A percentile compares a stretch with the other conserved stretches of the same genome.
phyloP scores from a whole-genome alignment of 2,113 vertebrate species.

The Apodemus sylvaticus region DNA sequence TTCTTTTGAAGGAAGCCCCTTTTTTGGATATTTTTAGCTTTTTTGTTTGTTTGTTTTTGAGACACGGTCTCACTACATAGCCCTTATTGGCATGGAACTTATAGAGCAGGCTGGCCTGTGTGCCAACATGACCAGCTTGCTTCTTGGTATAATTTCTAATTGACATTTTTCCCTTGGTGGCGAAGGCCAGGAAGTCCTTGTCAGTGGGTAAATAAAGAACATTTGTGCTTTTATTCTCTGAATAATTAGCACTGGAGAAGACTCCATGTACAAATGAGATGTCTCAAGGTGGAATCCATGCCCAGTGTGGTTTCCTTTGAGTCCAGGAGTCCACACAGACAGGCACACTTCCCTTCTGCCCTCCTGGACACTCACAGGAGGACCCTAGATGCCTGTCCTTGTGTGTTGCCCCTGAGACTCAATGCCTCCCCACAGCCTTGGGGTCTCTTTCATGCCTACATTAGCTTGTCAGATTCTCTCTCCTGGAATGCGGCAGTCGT shows the following conservation, averaged over 20 bases:
- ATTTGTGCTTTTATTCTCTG: not conserved
- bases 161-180: not conserved
- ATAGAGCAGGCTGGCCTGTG: not conserved
- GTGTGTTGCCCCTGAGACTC: too few relatives aligned
- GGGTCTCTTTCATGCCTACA: not conserved
- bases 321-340: not conserved
- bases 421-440: not conserved
- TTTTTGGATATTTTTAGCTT: too few relatives aligned
- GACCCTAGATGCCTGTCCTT: too few relatives aligned
- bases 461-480: not conserved
- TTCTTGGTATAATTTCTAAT: not conserved
- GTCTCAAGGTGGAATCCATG: not conserved
- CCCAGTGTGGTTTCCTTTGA: not conserved
- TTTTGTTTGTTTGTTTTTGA: not conserved
- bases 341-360: too few relatives aligned
- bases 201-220: not conserved
- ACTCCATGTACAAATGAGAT: not conserved
- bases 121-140: not conserved
- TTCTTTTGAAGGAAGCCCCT: not conserved
- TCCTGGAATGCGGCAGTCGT: not conserved
- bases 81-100: not conserved
- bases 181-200: not conserved
- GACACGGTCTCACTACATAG: not conserved
- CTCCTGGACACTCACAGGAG: not conserved
- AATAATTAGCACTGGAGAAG: not conserved